Evolutionary conservation across 1,140 invertebrate species (phyloP).

Genomic region (Eueides isabella): DNA sequence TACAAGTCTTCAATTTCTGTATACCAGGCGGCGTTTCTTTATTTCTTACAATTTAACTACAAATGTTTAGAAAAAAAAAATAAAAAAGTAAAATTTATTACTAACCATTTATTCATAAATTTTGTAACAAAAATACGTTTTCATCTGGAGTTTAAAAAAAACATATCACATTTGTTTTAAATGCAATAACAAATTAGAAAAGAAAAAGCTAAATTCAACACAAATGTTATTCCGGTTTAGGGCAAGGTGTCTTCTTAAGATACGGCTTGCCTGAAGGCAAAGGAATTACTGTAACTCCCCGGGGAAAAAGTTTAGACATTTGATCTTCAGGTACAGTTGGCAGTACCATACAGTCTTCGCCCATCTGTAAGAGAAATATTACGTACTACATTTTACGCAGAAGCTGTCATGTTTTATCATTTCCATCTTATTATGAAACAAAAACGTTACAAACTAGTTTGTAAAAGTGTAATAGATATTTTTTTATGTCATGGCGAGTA

Average conservation of each 20-base stretch:
- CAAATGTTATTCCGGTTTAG: conserved; percentile 45
- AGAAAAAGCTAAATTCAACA: background rate
- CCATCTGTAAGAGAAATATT: conserved; percentile 69
- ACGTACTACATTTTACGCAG: conserved; percentile 9
- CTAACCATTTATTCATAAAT: background rate
- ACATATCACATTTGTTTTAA: background rate
- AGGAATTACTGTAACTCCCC: conserved; percentile 84
- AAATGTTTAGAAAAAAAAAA: too few species aligned
- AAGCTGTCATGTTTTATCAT: background rate
- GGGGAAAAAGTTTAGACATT: conserved; percentile 86
- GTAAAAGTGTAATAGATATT: conserved; percentile 16
- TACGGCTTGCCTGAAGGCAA: conserved; percentile 93
- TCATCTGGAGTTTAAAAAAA: background rate
- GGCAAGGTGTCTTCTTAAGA: conserved; percentile 87
- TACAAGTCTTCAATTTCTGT: too few species aligned
- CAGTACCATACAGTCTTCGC: conserved; percentile 92
- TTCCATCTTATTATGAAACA: conserved; percentile 20
- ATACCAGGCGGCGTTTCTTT: too few species aligned
- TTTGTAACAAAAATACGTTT: background rate
- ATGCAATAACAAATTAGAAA: background rate
- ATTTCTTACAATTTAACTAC: too few species aligned
- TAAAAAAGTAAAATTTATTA: background rate
- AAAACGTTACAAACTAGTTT: conserved; percentile 17
- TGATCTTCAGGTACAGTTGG: conserved; percentile 89
- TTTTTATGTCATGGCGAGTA: conserved; percentile 28